Base-by-base conservation (phyloP, 2,888 invertebrate genomes). In the Leptopilina myrica region DNA sequence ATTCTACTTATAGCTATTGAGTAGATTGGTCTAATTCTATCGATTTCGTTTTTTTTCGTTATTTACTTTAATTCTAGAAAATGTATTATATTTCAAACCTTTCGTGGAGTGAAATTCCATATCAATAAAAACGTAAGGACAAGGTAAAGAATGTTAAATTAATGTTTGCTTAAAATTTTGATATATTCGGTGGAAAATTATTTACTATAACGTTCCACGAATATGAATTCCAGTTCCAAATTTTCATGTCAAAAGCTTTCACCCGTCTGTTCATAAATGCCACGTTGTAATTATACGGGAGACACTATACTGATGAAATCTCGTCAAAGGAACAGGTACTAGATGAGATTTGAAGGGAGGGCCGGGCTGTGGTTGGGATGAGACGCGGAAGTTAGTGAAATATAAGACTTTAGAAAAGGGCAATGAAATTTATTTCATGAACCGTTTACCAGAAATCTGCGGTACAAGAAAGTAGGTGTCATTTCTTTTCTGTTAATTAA, bases 231-330 rank as follows among this genome's bases (percentile, higher is more conserved):
- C 53, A 46, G 1, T 26, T 49, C 53, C 26, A 69, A 69, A 69
- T 69, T 53, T 69, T 69, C 7, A 69, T 53, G 26, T 69, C 69
- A 53, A 69, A 69, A 49, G 69, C 69, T 62, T 20, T 49, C 46
- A 9, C 49, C 3, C 8, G 49, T 49, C 62, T 26, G 53, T 69
- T 69, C 26, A 26, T 7, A 69, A 20, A 46, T 69, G 49, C 26
- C 15, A 26, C 11, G 2, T 7, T 14, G 53, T 69, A 69, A 69
- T 69, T 69, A 69, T 26, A 69, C 49, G 49, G 20, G 69, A 69
- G 53, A 49, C 49, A 14, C 26, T 14, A 33, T 33, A 26, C 5
- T 53, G 53, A 69, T 69, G 46, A 69, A 53, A 69, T 69, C 53
- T 53, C 14, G 14, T 69, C 69, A 69, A 69, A 69, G 69, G 69